A percentile compares a stretch with the other conserved stretches of the same genome.
These are phyloP conservation scores for Pseudomugil gertrudae DNA, from an alignment of 2,797 vertebrate species.

Conservation along the genomic window DNA sequence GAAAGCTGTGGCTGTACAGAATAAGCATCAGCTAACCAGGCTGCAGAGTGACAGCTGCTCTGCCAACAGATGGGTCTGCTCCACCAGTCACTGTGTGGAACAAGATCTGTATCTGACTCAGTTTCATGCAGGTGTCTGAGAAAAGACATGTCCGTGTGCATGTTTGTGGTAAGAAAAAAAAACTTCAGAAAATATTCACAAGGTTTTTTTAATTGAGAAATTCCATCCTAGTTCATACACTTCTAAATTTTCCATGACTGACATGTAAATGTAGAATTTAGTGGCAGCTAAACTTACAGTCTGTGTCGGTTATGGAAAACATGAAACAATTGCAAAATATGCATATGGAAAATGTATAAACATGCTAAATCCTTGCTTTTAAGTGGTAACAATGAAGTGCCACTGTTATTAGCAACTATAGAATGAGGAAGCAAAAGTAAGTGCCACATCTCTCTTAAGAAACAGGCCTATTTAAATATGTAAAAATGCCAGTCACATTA, in stretches of 20 bases:
- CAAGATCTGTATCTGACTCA: slow-evolving; percentile 59
- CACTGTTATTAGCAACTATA: not conserved
- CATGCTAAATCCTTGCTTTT: not conserved
- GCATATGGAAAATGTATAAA: not conserved
- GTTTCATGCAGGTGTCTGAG: slow-evolving; percentile 27
- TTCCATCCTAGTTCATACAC: slow-evolving; percentile 1
- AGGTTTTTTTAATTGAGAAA: slow-evolving; percentile 27
- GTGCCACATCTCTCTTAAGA: not conserved
- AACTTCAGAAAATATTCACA: not conserved
- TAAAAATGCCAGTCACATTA: slow-evolving; percentile 8
- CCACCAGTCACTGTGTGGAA: slow-evolving; percentile 55
- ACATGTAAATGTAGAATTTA: slow-evolving; percentile 16
- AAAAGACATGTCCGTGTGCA: slow-evolving; percentile 5
- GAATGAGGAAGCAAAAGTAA: not conserved
- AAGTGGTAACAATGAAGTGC: not conserved
- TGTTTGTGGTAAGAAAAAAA: not conserved
- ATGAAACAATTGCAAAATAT: not conserved
- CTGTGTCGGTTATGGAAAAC: slow-evolving; percentile 18
- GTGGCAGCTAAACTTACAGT: slow-evolving; percentile 38
- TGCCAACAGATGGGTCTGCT: slow-evolving; percentile 53
- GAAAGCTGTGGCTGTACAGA: slow-evolving; percentile 16
- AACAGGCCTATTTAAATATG: not conserved
- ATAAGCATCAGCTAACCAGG: slow-evolving; percentile 33
- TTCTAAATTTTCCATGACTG: slow-evolving; percentile 7
- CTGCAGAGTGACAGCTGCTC: slow-evolving; percentile 45